These are phyloP conservation scores for Sminthurides aquaticus DNA, from an alignment of 2,888 invertebrate genomes.

Conservation along the genomic window DNA sequence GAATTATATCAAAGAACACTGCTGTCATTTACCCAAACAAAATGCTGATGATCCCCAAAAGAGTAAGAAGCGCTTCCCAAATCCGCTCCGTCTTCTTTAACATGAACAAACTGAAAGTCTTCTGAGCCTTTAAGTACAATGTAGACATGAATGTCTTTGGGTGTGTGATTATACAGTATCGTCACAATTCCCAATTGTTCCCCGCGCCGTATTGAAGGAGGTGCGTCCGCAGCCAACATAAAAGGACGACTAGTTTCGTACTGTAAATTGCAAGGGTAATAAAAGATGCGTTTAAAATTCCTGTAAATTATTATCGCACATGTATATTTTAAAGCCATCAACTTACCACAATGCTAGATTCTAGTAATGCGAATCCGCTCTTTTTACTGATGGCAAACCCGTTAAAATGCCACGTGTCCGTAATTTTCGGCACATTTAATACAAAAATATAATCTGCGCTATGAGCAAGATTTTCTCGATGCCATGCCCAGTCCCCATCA, in stretches of 20 bases:
- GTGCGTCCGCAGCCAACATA: conserved; percentile 52
- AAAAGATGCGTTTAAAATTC: background rate
- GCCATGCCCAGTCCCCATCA: conserved; percentile 49
- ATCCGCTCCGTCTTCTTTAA: conserved; percentile 49
- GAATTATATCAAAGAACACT: background rate
- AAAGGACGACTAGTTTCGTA: conserved; percentile 50
- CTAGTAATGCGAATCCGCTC: conserved; percentile 51
- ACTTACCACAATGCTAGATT: conserved; percentile 48
- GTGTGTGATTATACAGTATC: conserved; percentile 46
- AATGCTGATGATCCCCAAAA: conserved; percentile 52
- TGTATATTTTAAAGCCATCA: background rate
- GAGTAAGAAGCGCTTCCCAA: conserved; percentile 50
- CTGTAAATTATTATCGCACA: background rate
- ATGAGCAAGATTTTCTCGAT: conserved; percentile 46
- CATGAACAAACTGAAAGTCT: conserved; percentile 51
- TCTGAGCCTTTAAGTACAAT: conserved; percentile 50
- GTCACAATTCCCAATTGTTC: conserved; percentile 50
- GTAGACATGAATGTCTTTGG: conserved; percentile 46
- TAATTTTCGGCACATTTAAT: conserved; percentile 46
- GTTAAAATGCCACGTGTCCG: conserved; percentile 52
- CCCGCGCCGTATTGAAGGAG: conserved; percentile 49
- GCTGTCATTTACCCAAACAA: conserved; percentile 47
- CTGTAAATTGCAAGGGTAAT: conserved; percentile 39
- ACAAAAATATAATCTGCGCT: conserved; percentile 48
- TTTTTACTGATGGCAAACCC: conserved; percentile 52